Evolutionary conservation across 2,113 vertebrate genomes (phyloP).

Genomic region (Romanogobio albipinnatus): DNA sequence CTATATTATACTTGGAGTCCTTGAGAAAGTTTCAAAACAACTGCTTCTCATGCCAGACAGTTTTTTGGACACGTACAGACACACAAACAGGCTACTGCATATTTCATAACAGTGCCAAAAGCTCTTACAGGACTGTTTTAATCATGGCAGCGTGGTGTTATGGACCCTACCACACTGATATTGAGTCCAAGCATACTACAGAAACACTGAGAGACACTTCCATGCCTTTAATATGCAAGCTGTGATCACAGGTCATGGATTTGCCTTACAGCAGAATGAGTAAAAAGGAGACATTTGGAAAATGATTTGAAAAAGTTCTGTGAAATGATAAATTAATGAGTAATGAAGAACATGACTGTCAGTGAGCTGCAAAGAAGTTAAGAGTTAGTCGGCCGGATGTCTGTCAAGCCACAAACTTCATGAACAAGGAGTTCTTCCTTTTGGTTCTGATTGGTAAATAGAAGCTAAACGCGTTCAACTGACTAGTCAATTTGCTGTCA

Average conservation of each 20-base stretch:
- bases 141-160: not conserved
- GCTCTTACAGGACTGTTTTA: conserved; percentile 36
- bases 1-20: not conserved
- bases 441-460: not conserved
- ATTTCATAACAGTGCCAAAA: conserved; percentile 55
- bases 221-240: conserved; percentile 7
- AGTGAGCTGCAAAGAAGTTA: not conserved
- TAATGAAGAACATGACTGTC: not conserved
- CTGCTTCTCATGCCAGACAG: conserved; percentile 47
- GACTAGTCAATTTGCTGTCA: not conserved
- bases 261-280: not conserved
- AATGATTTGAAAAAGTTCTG: not conserved
- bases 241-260: conserved; percentile 25
- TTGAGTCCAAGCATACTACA: not conserved
- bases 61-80: not conserved
- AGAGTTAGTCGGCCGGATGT: not conserved
- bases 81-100: conserved; percentile 40
- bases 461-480: not conserved
- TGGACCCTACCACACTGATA: not conserved
- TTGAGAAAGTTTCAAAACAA: conserved; percentile 27
- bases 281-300: not conserved
- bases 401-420: not conserved
- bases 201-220: not conserved
- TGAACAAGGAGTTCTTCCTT: not conserved
- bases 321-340: not conserved